Evolutionary conservation across 2,113 vertebrate genomes (phyloP).

Genomic region (Myotis yumanensis): DNA sequence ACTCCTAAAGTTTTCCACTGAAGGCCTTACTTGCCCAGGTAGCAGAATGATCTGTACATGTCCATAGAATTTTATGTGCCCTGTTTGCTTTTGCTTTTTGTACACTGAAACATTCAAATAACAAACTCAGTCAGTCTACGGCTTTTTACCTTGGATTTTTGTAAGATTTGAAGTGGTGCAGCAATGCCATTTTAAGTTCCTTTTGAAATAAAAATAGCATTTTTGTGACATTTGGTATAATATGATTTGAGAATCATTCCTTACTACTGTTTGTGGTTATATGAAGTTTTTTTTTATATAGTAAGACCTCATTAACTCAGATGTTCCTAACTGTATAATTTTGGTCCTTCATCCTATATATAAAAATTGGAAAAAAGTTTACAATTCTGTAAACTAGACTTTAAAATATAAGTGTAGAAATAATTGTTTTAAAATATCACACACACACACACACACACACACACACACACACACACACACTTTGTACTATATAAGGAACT

Average conservation of each 20-base stretch:
- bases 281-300: constrained; percentile 51
- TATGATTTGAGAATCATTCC: constrained; percentile 8
- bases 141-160: constrained; percentile 39
- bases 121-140: background rate
- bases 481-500: background rate
- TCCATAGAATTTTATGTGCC: constrained; percentile 3
- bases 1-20: constrained; percentile 19
- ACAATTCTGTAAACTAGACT: constrained; percentile 14
- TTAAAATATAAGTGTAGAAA: background rate
- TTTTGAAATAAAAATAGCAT: constrained; percentile 35
- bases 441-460: background rate
- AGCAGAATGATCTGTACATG: constrained; percentile 47
- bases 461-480: background rate
- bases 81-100: constrained; percentile 39
- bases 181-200: constrained; percentile 32
- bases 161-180: background rate
- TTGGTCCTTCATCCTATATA: constrained; percentile 40
- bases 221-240: constrained; percentile 41
- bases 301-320: constrained; percentile 16
- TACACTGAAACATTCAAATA: background rate
- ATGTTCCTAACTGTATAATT: background rate
- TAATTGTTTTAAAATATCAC: constrained; percentile 28
- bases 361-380: constrained; percentile 22
- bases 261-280: constrained; percentile 17
- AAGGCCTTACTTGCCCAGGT: constrained; percentile 17